These are phyloP conservation scores for Pleuronectes platessa DNA, from an alignment of 2,113 vertebrate species.

Conservation along the genomic window DNA sequence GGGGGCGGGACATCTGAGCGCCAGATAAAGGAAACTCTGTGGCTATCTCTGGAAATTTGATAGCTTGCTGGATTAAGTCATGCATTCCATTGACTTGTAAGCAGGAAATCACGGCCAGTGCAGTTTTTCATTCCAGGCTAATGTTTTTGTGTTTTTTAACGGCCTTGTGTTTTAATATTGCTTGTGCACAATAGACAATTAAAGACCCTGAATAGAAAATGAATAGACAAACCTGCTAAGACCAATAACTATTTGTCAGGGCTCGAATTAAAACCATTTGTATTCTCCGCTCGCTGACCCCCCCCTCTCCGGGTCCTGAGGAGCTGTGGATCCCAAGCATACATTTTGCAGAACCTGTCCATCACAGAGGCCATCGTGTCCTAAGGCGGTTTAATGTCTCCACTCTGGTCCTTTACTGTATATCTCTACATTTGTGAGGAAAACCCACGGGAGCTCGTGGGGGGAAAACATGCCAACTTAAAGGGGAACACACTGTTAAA, in stretches of 20 bases:
- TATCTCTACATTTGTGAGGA: constrained; percentile 9
- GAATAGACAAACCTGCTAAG: constrained; percentile 19
- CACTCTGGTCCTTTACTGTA: not conserved
- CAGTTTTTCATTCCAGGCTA: constrained; percentile 37
- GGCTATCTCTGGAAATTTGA: constrained; percentile 67
- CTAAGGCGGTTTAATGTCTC: constrained; percentile 10
- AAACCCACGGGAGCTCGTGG: not conserved
- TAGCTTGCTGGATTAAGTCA: constrained; percentile 50
- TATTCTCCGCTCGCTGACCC: constrained; percentile 16
- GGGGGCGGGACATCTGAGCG: constrained; percentile 56
- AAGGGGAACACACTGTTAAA: constrained; percentile 22
- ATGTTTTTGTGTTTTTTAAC: constrained; percentile 45
- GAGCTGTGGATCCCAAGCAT: no score
- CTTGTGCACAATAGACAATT: constrained; percentile 40
- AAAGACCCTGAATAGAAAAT: constrained; percentile 20
- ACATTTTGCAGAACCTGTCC: not conserved
- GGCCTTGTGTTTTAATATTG: constrained; percentile 31
- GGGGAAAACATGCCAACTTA: constrained; percentile 22
- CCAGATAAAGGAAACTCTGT: constrained; percentile 66
- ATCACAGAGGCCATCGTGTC: constrained; percentile 31
- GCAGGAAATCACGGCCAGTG: constrained; percentile 43
- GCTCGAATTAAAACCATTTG: constrained; percentile 34
- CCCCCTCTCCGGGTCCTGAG: constrained; percentile 6
- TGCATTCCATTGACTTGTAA: constrained; percentile 57
- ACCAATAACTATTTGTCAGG: constrained; percentile 22